These are phyloP conservation scores for Tapirus terrestris DNA, from an alignment of 2,113 vertebrate species.

Conservation along the genomic window DNA sequence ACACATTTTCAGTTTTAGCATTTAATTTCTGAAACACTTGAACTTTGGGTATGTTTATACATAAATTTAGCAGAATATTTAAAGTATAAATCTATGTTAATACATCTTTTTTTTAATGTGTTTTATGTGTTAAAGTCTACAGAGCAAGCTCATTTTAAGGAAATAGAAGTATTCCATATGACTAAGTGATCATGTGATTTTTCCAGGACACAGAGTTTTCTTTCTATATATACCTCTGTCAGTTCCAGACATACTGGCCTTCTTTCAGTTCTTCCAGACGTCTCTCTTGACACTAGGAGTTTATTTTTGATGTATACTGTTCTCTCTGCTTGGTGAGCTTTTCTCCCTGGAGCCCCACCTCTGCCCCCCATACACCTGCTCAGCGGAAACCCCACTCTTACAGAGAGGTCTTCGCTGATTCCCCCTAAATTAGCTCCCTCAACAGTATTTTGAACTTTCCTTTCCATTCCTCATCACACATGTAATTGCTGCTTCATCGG, in stretches of 20 bases:
- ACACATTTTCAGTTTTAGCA: not conserved
- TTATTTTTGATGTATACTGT: not conserved
- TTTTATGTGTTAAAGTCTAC: not conserved
- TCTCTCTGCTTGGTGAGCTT: not conserved
- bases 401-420: not conserved
- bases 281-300: not conserved
- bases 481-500: not conserved
- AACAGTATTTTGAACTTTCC: not conserved
- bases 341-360: not conserved
- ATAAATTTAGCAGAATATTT: not conserved
- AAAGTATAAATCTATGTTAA: not conserved
- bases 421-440: not conserved
- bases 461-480: not conserved
- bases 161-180: constrained; percentile 63
- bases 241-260: not conserved
- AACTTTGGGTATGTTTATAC: not conserved
- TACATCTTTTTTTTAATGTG: not conserved
- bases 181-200: constrained; percentile 61
- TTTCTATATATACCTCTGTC: constrained; percentile 51
- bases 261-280: constrained; percentile 29
- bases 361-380: not conserved
- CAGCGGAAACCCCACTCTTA: not conserved
- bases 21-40: not conserved
- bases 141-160: constrained; percentile 54
- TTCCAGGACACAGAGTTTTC: constrained; percentile 52